Percentiles rank a stretch among this genome's conserved stretches.
These are phyloP conservation scores for Folsomia manolachei DNA, from an alignment of 2,888 invertebrate genomes.

Conservation along the genomic window DNA sequence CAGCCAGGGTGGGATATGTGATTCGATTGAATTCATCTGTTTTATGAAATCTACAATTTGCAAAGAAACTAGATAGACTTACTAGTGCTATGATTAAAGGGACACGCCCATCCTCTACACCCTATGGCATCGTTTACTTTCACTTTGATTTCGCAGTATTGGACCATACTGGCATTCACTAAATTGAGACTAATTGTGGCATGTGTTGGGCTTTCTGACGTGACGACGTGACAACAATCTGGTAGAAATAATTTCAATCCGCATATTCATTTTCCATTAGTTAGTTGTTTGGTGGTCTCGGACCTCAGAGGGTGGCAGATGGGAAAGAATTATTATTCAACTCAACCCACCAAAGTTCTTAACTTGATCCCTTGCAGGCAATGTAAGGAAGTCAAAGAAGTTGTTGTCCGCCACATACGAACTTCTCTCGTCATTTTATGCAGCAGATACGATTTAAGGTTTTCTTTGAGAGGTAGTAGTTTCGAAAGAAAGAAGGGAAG, in stretches of 20 bases:
- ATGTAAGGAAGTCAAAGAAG: too few relatives aligned
- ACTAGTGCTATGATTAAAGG: neutral
- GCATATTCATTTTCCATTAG: constrained; percentile 3
- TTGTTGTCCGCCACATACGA: neutral
- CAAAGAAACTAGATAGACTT: too few relatives aligned
- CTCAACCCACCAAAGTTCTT: neutral
- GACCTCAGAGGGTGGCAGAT: neutral
- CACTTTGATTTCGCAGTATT: neutral
- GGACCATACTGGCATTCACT: neutral
- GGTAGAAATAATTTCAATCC: constrained; percentile 1
- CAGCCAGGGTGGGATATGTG: too few relatives aligned
- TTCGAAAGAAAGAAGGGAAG: neutral
- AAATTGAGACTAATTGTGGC: neutral
- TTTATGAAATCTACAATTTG: too few relatives aligned
- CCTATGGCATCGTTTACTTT: neutral
- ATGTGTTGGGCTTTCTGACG: too few relatives aligned
- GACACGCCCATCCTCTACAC: neutral
- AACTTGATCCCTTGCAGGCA: neutral
- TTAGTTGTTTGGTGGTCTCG: too few relatives aligned
- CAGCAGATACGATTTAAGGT: neutral
- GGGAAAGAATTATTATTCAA: neutral
- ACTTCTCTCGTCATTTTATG: neutral
- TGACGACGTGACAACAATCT: neutral
- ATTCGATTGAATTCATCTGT: neutral
- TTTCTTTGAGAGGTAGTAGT: neutral